phyloP scores from a whole-genome alignment of 2,113 vertebrate genomes.

The pig (Sus scrofa) region T2T-Sscrofa CM000819.6:62882001-62882500 shows the following conservation, averaged over 20 bases:
- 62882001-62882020: too few relatives aligned
- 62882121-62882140: background rate
- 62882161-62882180: background rate
- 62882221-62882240: background rate
- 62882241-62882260: background rate
- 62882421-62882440: background rate
- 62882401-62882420: background rate
- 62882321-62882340: background rate
- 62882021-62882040: too few relatives aligned
- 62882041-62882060: too few relatives aligned
- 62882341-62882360: background rate
- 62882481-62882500: background rate
- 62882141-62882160: background rate
- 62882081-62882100: too few relatives aligned
- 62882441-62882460: background rate
- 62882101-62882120: background rate
- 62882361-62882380: background rate
- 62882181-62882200: conserved; percentile 2
- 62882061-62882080: too few relatives aligned
- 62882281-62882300: background rate
- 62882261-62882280: background rate
- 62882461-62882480: background rate
- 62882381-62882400: background rate
- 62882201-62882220: background rate
- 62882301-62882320: background rate